Evolutionary conservation across 1,140 invertebrate species (phyloP), one percentile per base, ranked within the genome.

Genomic region (Hycleus phaleratus): DNA sequence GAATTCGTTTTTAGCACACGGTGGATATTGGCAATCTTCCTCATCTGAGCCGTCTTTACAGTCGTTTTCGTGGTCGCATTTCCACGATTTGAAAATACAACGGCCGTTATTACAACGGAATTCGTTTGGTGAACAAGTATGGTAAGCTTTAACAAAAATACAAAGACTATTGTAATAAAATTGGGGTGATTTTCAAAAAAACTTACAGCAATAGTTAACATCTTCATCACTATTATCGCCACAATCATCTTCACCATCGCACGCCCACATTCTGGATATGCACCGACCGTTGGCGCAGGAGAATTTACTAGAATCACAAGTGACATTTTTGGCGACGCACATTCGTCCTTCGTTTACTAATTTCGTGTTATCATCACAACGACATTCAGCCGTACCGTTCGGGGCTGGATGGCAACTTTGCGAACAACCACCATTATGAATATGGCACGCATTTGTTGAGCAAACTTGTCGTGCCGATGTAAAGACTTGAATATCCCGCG

Each of bases 401-500:
- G 84, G 79, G 10, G 85, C 88, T 1, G 93, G 92, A 73, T 96
- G 93, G 71, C 95, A 98, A 60, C 90, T 91, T 55, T 98, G 90
- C 2, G 92, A 91, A 73, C 96, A 98, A 0, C 96, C 96, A 2
- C 96, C 96, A 71, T 99, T 99, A 67, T 89, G 91, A 2, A 93
- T 87, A 2, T 82, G 81, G 73, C 96, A 99, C 0, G 91, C 85
- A 77, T 96, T 93, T 0, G 82, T 80, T 3, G 77, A 82, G 73
- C 94, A 97, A 45, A 81, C 81, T 69, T 97, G 95, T 48, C 89
- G 77, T 32, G 81, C 82, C 0, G 79, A 73, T 8, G 93, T 93
- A 69, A 85, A 97, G 2, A 97, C 85, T 61, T 94, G 91, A 49
- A 97, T 88, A 68, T 95, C 95, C 59, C 93, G 77, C 2, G 94